Base-by-base conservation (phyloP, 1,140 invertebrate species). In the Sitophilus oryzae region DNA sequence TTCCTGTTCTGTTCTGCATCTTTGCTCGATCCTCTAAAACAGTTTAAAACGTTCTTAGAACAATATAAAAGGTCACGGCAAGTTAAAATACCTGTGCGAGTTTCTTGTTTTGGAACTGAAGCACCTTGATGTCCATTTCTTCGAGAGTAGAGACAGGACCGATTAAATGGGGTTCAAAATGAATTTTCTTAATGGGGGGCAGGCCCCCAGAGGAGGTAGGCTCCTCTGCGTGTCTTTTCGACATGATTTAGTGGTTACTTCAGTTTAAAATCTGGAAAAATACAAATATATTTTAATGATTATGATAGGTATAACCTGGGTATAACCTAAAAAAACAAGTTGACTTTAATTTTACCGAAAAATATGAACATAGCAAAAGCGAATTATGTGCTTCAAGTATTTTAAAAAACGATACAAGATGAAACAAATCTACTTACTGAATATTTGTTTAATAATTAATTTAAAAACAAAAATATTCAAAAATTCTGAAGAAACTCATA, bases 71-170 rank as follows among this genome's bases (percentile, higher is more conserved):
- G 36, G 5, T 4, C 16, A n/a, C 36, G 4, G 3, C 15, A 56
- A 18, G 21, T 2, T 30, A 60, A 60, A 42, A 30, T 78, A 89
- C 87, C 82, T 97, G 93, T 20, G 88, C 86, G 21, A 98, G 76
- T 74, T 97, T 96, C 73, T 94, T 95, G 69, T 98, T 98, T 76
- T 98, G 95, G 71, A 96, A 97, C 65, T 92, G 88, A 14, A 98
- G 73, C 45, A 96, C 91, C 79, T 97, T 96, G 66, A 96, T 92
- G 72, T 98, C 94, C 84, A 98, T 90, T 75, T 97, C 94, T 73
- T 98, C 94, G 16, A 95, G 76, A 19, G 91, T 95, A 34, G 91
- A 94, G 54, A 96, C 89, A 23, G 92, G 85, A 21, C 93, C 93
- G 63, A 97, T 88, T 56, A 93, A 77, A 63, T 93, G 85, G 16